These are phyloP conservation scores for Loxodonta africana DNA, from an alignment of 2,113 vertebrate genomes.

Conservation along the genomic window DNA sequence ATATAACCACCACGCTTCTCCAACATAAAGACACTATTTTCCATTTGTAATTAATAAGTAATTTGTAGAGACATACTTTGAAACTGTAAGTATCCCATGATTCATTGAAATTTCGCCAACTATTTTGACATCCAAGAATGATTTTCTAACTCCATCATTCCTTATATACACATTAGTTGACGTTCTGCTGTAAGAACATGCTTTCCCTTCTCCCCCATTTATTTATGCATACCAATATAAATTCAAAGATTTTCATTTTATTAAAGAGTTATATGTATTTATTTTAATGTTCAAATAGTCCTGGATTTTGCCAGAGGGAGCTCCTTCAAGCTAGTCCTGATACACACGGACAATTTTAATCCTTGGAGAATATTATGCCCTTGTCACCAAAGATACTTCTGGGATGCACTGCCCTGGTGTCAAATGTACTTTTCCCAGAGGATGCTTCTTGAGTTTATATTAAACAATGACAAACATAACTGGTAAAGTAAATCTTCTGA, in stretches of 20 bases:
- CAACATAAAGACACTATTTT: neutral
- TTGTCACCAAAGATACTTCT: neutral
- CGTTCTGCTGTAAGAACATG: neutral
- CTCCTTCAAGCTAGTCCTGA: neutral
- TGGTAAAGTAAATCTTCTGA: slow-evolving; percentile 31
- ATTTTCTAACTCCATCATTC: neutral
- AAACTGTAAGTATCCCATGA: too few relatives aligned
- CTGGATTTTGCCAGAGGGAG: neutral
- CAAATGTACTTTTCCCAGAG: slow-evolving; percentile 21
- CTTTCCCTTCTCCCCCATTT: neutral
- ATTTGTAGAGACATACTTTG: neutral
- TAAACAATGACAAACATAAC: slow-evolving; percentile 23
- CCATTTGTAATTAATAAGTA: neutral
- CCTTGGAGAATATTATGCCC: neutral
- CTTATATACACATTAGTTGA: neutral
- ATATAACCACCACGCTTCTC: neutral
- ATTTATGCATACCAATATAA: neutral
- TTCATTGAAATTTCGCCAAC: neutral
- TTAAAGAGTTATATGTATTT: neutral
- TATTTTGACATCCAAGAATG: neutral
- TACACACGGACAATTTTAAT: neutral
- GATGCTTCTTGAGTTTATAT: slow-evolving; percentile 16
- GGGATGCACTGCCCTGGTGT: neutral
- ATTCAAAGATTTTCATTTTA: neutral
- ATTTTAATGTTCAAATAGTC: neutral